These are phyloP conservation scores for Agapostemon virescens DNA, from an alignment of 2,888 invertebrate genomes.

Conservation along the genomic window DNA sequence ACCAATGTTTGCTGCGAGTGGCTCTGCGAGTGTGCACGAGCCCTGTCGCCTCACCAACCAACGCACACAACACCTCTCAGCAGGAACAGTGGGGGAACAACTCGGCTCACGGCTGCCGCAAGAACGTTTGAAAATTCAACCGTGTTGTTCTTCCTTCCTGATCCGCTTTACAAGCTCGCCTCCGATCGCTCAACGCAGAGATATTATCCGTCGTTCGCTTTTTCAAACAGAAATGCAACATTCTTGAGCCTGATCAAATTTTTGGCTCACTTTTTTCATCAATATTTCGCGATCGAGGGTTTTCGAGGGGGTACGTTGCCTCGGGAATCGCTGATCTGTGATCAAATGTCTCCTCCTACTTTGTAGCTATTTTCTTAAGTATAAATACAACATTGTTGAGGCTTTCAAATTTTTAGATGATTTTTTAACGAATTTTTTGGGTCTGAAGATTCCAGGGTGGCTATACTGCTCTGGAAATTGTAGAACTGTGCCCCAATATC, in stretches of 20 bases:
- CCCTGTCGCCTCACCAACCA: slow-evolving; percentile 38
- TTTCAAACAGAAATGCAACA: neutral
- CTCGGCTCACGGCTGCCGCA: slow-evolving; percentile 44
- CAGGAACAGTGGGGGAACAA: neutral
- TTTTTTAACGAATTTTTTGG: neutral
- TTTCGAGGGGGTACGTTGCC: too few species aligned
- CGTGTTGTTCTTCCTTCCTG: slow-evolving; percentile 36
- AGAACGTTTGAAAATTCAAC: slow-evolving; percentile 57
- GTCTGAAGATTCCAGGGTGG: neutral
- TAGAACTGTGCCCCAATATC: neutral
- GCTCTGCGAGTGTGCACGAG: slow-evolving; percentile 49
- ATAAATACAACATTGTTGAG: neutral
- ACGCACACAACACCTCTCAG: neutral
- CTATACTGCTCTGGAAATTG: neutral
- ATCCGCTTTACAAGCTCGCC: slow-evolving; percentile 21
- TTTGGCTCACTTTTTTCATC: too few species aligned
- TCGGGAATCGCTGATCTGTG: too few species aligned
- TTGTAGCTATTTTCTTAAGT: too few species aligned
- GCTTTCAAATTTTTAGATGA: neutral
- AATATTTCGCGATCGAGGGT: too few species aligned
- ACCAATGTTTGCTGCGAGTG: slow-evolving; percentile 57
- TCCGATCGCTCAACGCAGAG: neutral
- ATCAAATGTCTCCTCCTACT: too few species aligned
- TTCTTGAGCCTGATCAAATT: neutral
- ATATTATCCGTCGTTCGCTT: neutral